Base-by-base conservation (phyloP, 1,140 invertebrate species). In the Gryllus bimaculatus region DNA sequence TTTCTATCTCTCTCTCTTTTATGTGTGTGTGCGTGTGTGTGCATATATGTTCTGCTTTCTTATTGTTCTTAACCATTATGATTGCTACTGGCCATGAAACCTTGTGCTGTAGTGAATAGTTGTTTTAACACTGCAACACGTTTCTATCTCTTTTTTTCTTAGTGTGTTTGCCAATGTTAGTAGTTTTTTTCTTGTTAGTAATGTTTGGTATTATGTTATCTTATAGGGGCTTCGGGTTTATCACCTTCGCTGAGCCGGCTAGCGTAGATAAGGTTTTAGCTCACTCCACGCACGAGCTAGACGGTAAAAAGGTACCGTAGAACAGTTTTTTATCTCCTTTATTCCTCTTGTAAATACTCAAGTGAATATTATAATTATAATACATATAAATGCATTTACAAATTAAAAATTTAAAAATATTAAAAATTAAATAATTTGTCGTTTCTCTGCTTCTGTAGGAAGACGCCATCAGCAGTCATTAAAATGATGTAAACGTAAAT, bases 161-260 rank as follows among this genome's bases (percentile, higher is more conserved):
- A 80, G 74, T 77, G 73, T 75, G 79, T 79, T 81, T 77, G 75
- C 48, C 78, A 80, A 48, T 79, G 47, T 78, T 73, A 66, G 47
- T 47, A 76, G 54, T 73, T 79, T 84, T 74, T 83, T 86, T 86
- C 87, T 85, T 79, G 54, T 75, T 82, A 74, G 74, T 80, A 73
- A 79, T 79, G 77, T 75, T 80, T 78, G 77, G 48, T 78, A 79
- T 80, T 79, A 77, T 80, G 73, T 85, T 88, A 84, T 90, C 85
- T 94, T 94, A 82, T 92, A 98, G 97, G 90, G 96, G 97, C 84
- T 99, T 99, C 87, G 97, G 97, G 86, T 97, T 97, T 90, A 95
- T 97, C 89, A 96, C 95, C 88, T 97, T 96, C 89, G 93, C 93
- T 86, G 95, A 97, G 89, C 93, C 95, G 84, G 90, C 93, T 87